Evolutionary conservation across 2,888 invertebrate genomes (phyloP), one percentile per base, ranked within the genome.

Genomic region (Ochropacha duplaris): DNA sequence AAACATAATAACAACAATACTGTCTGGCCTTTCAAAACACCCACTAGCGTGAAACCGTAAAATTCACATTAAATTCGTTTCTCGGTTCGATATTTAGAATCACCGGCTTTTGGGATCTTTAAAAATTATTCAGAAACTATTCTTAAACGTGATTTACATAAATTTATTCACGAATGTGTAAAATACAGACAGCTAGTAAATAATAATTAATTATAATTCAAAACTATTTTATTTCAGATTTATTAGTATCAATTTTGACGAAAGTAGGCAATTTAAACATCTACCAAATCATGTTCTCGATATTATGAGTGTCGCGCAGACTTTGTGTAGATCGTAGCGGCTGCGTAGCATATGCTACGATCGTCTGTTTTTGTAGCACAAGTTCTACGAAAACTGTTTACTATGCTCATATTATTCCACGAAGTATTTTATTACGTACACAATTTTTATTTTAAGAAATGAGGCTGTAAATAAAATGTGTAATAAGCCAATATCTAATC

Each of bases 301-400:
- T 19, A 44, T 44, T 2, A 44, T 44, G 44, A 44, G 9, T 9
- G n/a, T 44, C 44, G 2, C 28, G 8, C 12, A 6, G 0, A 14
- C 36, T 36, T 36, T n/a, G 16, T 19, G 9, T 19, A 19, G 44
- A 19, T 31, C 31, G 19, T 51, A 51, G 51, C 31, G 51, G 19
- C 5, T 51, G 11, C 12, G 31, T 51, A 51, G 28, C 51, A 51
- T n/a, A 51, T 51, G 51, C 51, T 51, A 51, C 31, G 31, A n/a
- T 28, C 24, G 28, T 11, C 28, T 8, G 50, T 16, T 44, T 44
- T 44, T 19, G 51, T 31, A 51, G 51, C 51, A 22, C 28, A 16
- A 50, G 16, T 4, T 19, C 31, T 31, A 44, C 44, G 44, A 19
- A 44, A 19, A 44, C 6, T 2, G 44, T 19, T n/a, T 31, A 31